phyloP scores from a whole-genome alignment of 2,888 invertebrate genomes.

The Noctua comes region DNA sequence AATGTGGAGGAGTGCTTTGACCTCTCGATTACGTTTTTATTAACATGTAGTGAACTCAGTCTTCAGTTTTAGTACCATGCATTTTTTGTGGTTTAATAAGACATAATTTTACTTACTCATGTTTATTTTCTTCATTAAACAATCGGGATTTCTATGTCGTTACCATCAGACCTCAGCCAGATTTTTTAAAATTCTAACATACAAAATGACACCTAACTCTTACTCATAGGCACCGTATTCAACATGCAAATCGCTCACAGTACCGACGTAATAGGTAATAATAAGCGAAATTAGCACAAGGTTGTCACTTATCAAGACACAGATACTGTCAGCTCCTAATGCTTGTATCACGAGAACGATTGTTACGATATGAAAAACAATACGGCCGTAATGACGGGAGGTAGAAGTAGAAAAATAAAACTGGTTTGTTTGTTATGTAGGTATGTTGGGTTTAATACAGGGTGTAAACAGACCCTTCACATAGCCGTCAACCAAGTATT shows the following conservation, averaged over 20 bases:
- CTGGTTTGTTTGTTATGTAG: too few species aligned
- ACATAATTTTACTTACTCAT: not conserved
- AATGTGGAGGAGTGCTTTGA: not conserved
- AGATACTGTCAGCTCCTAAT: slow-evolving; percentile 65
- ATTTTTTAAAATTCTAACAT: too few species aligned
- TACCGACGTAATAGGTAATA: slow-evolving; percentile 72
- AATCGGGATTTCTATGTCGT: too few species aligned
- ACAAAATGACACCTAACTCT: not conserved
- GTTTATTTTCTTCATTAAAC: not conserved
- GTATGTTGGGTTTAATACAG: too few species aligned
- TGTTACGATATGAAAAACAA: slow-evolving; percentile 62
- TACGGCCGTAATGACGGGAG: slow-evolving; percentile 30
- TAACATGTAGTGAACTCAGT: not conserved
- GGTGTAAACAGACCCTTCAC: too few species aligned
- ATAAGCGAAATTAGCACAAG: slow-evolving; percentile 81
- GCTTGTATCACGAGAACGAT: slow-evolving; percentile 69
- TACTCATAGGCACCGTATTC: not conserved
- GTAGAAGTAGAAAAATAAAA: slow-evolving; percentile 31
- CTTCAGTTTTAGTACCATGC: not conserved
- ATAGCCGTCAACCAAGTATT: too few species aligned
- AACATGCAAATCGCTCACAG: slow-evolving; percentile 47
- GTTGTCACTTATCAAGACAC: slow-evolving; percentile 75
- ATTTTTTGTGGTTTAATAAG: not conserved
- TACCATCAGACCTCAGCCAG: too few species aligned
- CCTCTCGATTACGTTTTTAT: not conserved